A percentile compares a stretch with the other conserved stretches of the same genome.
These are phyloP conservation scores for Eptatretus atami DNA, from an alignment of 2,797 vertebrate genomes.

Conservation along the genomic window DNA sequence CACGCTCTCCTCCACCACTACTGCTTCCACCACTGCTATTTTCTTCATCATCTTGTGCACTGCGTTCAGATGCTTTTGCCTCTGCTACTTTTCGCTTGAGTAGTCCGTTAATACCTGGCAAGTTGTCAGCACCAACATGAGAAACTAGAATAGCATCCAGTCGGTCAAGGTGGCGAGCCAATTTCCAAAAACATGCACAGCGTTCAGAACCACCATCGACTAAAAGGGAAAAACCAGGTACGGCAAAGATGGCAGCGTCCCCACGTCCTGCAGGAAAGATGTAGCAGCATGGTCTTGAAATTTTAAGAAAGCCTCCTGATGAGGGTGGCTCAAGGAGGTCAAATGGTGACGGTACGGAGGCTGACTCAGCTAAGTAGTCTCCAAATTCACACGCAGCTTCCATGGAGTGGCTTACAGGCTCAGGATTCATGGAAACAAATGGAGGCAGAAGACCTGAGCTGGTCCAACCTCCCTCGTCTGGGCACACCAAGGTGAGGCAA, in stretches of 20 bases:
- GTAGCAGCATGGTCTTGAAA: slow-evolving; percentile 95
- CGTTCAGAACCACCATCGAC: slow-evolving; percentile 82
- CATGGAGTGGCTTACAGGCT: slow-evolving; percentile 18
- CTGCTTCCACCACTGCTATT: slow-evolving; percentile 36
- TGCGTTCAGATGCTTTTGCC: slow-evolving; percentile 1
- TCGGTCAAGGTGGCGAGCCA: slow-evolving; percentile 75
- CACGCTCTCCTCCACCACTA: slow-evolving; percentile 8
- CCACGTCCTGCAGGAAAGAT: slow-evolving; percentile 88
- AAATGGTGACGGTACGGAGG: slow-evolving; percentile 67
- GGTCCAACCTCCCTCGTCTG: slow-evolving; percentile 62
- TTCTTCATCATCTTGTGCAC: slow-evolving; percentile 35
- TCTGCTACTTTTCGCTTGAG: slow-evolving; percentile 88
- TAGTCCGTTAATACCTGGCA: slow-evolving; percentile 76
- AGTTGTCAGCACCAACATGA: slow-evolving; percentile 88
- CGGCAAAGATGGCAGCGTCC: slow-evolving; percentile 81
- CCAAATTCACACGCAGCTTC: slow-evolving; percentile 74
- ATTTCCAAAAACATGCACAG: slow-evolving; percentile 93
- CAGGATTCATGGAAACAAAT: slow-evolving; percentile 27
- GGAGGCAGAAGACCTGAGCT: slow-evolving; percentile 27
- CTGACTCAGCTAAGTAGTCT: slow-evolving; percentile 71
- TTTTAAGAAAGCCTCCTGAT: slow-evolving; percentile 85
- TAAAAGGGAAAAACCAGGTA: slow-evolving; percentile 90
- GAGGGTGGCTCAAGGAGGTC: slow-evolving; percentile 80
- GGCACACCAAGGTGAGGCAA: slow-evolving; percentile 50
- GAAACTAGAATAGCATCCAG: slow-evolving; percentile 84